Evolutionary conservation across 2,888 invertebrate genomes (phyloP).

Genomic region (Brenthis ino): DNA sequence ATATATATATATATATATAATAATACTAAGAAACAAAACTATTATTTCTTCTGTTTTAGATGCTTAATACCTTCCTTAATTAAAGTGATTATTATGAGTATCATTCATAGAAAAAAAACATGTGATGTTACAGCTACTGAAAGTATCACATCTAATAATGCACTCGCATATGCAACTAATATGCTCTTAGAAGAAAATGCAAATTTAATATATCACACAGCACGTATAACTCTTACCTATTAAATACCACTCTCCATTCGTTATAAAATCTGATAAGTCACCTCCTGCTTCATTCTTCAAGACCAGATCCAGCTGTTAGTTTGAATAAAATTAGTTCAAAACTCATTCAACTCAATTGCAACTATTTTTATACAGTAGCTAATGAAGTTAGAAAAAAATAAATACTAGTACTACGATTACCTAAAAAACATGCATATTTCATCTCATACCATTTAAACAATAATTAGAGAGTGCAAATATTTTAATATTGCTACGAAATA

Average conservation of each 20-base stretch:
- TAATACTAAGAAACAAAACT: too few relatives aligned
- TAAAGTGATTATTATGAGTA: too few relatives aligned
- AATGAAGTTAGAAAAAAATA: neutral
- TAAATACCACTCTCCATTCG: slow-evolving; percentile 99
- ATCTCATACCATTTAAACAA: neutral
- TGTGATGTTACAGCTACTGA: too few relatives aligned
- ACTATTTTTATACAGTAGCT: neutral
- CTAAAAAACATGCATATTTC: slow-evolving; percentile 14
- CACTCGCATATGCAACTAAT: too few relatives aligned
- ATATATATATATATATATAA: too few relatives aligned
- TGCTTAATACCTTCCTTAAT: too few relatives aligned
- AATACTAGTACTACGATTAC: neutral
- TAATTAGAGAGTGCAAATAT: neutral
- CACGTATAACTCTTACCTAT: slow-evolving; percentile 87
- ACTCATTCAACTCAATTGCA: neutral
- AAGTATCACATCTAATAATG: too few relatives aligned
- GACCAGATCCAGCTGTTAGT: slow-evolving; percentile 94
- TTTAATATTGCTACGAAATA: neutral
- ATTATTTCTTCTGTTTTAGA: too few relatives aligned
- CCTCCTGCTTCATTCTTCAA: slow-evolving; percentile 96
- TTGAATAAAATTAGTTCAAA: slow-evolving; percentile 45
- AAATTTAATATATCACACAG: too few relatives aligned
- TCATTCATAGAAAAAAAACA: too few relatives aligned
- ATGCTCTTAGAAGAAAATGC: too few relatives aligned
- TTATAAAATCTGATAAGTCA: slow-evolving; percentile 98